These are phyloP conservation scores for Paguma larvata DNA, from an alignment of 2,797 vertebrate species.

Conservation along the genomic window DNA sequence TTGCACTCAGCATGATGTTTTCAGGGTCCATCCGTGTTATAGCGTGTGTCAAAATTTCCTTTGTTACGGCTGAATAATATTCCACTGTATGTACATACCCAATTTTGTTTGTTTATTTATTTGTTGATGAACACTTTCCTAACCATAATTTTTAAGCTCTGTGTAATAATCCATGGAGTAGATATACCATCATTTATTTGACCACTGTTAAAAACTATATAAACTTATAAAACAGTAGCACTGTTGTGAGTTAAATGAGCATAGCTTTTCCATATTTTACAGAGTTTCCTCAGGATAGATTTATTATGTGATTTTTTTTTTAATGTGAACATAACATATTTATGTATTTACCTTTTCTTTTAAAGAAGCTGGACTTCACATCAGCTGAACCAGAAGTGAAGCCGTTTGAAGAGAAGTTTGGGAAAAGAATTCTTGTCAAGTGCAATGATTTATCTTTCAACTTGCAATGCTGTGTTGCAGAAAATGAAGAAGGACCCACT, in stretches of 20 bases:
- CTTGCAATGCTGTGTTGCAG: conserved; percentile 96
- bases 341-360: conserved; percentile 73
- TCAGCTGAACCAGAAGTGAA: conserved; percentile 95
- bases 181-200: background rate
- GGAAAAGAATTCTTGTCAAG: conserved; percentile 96
- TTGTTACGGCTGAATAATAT: conserved; percentile 23
- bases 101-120: background rate
- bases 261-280: background rate
- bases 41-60: conserved; percentile 7
- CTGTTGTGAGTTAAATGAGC: background rate
- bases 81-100: background rate
- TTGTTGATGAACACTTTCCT: background rate
- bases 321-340: background rate
- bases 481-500: conserved; percentile 96
- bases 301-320: background rate
- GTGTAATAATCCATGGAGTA: background rate
- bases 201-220: background rate
- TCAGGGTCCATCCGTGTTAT: background rate
- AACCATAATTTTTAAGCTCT: background rate
- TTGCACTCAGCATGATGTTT: background rate
- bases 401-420: conserved; percentile 98
- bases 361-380: conserved; percentile 96
- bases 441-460: conserved; percentile 97
- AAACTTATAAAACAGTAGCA: background rate
- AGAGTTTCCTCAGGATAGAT: background rate